Base-by-base conservation (phyloP, 2,113 vertebrate genomes). In the Ameiurus melas region DNA sequence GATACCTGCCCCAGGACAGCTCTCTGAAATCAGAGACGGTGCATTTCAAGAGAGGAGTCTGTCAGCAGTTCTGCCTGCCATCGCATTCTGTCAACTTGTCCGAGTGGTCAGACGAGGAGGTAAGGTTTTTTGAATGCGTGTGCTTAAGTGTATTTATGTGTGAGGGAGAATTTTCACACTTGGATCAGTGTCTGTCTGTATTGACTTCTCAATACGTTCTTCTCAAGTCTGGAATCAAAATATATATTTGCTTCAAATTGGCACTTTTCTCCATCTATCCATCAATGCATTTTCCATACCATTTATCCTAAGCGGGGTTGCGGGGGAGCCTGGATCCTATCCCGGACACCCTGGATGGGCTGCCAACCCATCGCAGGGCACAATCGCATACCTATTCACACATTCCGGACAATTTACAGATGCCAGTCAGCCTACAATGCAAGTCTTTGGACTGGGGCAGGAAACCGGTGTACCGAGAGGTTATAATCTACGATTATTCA, bases 11-110 rank as follows among this genome's bases (percentile, higher is more conserved):
- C 17, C 97, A 97, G 94, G 97, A 99, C 93, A 95, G 92, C 93
- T 96, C 97, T 53, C 95, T 99, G 90, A 98, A 99, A 94, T 99
- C 98, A 0, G 98, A 99, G 95, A 99, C 98, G 0, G 97, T 98
- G 88, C 96, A 96, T 91, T 99, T 97, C 92, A 98, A 98, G 94
- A 93, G 97, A 4, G 98, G 98, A 0, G 97, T 98, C 80, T 97
- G 97, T 92, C 98, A 99, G 95, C 98, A 99, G 94, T 99, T 99
- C 95, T 98, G 97, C 55, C 93, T 99, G 90, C 98, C 98, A 39
- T 98, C 98, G 19, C 98, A 99, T 92, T 97, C 97, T 0, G 95
- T 99, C 73, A 98, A 99, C 93, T 97, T 98, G 58, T 97, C 98
- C 0, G 97, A 99, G 88, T 99, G 98, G 98, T 95, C 96, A 0